A percentile compares a stretch with the other conserved stretches of the same genome.
Evolutionary conservation across 2,113 vertebrate species (phyloP).

Genomic region (Hystrix brachyura): DNA sequence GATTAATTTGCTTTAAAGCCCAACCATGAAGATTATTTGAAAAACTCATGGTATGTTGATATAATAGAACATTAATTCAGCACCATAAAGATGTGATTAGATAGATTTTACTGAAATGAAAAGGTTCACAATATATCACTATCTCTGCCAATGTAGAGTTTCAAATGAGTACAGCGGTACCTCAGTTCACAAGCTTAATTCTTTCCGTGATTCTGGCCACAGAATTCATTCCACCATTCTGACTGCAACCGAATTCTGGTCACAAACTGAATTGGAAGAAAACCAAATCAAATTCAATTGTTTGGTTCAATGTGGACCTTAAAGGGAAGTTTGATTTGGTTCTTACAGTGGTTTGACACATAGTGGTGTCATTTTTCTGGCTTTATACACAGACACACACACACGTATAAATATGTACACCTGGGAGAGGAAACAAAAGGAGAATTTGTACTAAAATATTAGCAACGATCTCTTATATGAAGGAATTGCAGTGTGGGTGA

Average conservation of each 20-base stretch:
- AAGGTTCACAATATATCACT: background rate
- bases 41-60: background rate
- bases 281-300: background rate
- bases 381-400: background rate
- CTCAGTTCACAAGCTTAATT: background rate
- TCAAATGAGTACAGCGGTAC: background rate
- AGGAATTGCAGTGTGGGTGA: background rate
- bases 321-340: background rate
- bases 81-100: background rate
- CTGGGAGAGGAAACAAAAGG: background rate
- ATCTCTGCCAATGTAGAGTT: background rate
- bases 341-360: background rate
- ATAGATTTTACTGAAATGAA: background rate
- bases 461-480: background rate
- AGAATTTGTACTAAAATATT: background rate
- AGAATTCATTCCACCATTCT: background rate
- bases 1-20: background rate
- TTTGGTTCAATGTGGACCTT: background rate
- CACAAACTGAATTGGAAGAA: background rate
- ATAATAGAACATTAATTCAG: constrained; percentile 4
- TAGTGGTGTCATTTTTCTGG: background rate
- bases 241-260: background rate
- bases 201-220: background rate
- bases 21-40: background rate
- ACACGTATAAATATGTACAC: background rate